Evolutionary conservation across 2,113 vertebrate species (phyloP).

Genomic region (Machaerirhynchus nigripectus): DNA sequence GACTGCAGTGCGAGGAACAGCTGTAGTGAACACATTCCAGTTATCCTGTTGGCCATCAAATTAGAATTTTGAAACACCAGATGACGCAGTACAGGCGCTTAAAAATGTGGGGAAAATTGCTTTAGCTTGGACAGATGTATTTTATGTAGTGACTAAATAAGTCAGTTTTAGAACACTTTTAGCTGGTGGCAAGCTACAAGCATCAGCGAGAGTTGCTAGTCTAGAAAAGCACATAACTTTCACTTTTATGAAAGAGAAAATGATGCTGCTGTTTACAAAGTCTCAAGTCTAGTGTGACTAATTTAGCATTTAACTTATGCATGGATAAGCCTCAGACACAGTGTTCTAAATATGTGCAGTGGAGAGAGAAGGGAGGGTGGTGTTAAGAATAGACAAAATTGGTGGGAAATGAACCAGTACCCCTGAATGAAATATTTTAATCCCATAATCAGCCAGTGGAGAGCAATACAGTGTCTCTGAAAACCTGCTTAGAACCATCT

Average conservation of each 20-base stretch:
- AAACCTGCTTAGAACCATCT: background rate
- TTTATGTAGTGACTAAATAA: background rate
- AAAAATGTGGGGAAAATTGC: rapidly evolving
- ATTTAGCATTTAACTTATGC: background rate
- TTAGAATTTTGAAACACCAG: background rate
- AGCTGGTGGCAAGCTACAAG: background rate
- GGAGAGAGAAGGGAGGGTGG: background rate
- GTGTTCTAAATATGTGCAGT: background rate
- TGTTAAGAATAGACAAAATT: background rate
- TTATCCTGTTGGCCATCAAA: background rate
- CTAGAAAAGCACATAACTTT: background rate
- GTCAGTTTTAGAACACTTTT: background rate
- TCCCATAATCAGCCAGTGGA: background rate
- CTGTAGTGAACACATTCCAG: background rate
- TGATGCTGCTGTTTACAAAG: background rate
- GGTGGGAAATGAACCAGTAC: background rate
- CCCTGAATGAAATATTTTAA: background rate
- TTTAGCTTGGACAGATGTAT: background rate
- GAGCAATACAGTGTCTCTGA: background rate
- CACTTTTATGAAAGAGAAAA: background rate
- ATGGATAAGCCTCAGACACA: background rate
- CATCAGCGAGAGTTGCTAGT: background rate
- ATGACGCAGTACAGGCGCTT: background rate
- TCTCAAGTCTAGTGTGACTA: background rate
- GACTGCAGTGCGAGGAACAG: background rate